These are phyloP conservation scores for Agonopterix heracliana DNA, from an alignment of 2,888 invertebrate species.

Conservation along the genomic window DNA sequence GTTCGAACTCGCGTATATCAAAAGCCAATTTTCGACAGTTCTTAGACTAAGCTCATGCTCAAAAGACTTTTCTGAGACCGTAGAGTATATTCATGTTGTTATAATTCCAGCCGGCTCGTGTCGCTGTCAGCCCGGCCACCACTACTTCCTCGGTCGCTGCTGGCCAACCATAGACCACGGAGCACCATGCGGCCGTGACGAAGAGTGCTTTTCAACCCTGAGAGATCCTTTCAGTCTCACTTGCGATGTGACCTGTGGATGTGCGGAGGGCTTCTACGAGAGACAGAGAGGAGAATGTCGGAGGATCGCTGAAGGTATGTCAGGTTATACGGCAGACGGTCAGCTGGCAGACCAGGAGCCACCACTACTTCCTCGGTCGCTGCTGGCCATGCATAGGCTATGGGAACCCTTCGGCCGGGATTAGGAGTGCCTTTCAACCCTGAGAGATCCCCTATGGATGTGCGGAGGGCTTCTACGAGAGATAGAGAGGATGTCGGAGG, in stretches of 20 bases:
- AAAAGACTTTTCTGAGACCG: no score
- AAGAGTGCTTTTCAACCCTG: slow-evolving; percentile 43
- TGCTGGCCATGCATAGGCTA: slow-evolving; percentile 46
- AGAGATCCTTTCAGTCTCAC: slow-evolving; percentile 44
- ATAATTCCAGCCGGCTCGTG: slow-evolving; percentile 36
- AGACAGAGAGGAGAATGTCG: slow-evolving; percentile 61
- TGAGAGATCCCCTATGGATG: slow-evolving; percentile 53
- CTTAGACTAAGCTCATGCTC: no score
- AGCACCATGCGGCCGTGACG: slow-evolving; percentile 32
- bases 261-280: slow-evolving; percentile 46
- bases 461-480: slow-evolving; percentile 42
- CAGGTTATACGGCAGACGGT: no score
- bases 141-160: slow-evolving; percentile 57
- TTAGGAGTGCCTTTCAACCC: slow-evolving; percentile 43
- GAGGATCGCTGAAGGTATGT: slow-evolving; percentile 12
- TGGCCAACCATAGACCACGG: slow-evolving; percentile 43
- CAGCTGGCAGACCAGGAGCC: slow-evolving; percentile 11
- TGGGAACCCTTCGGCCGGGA: slow-evolving; percentile 31
- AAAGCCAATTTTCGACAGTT: no score
- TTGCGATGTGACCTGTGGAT: slow-evolving; percentile 42
- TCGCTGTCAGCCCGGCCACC: slow-evolving; percentile 38
- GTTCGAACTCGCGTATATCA: no score
- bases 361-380: slow-evolving; percentile 53
- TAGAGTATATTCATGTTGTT: no score
- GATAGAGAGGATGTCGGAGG: slow-evolving; percentile 58